These are phyloP conservation scores for Zosterops pallidus DNA, from an alignment of 2,113 vertebrate species.

Conservation along the genomic window DNA sequence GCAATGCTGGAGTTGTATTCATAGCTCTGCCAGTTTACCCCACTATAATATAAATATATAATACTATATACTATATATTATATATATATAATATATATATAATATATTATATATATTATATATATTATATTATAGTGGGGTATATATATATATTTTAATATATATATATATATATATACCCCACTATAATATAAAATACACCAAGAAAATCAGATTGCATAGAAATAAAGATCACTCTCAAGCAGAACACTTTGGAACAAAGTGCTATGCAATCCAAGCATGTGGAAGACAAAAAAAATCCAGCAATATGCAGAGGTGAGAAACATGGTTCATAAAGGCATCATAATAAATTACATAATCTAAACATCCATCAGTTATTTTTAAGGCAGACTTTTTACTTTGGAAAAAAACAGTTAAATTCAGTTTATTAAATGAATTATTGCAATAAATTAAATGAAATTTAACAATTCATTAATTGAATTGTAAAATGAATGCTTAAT, in stretches of 20 bases:
- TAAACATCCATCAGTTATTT: neutral
- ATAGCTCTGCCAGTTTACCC: neutral
- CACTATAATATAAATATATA: no score
- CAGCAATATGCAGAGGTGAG: neutral
- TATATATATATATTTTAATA: no score
- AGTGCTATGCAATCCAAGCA: neutral
- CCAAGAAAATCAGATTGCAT: neutral
- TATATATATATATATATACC: neutral
- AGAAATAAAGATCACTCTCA: neutral
- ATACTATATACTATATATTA: no score
- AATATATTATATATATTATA: no score
- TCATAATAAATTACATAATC: neutral
- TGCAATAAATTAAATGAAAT: neutral
- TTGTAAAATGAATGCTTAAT: neutral
- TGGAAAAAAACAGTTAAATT: neutral
- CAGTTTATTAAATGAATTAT: neutral
- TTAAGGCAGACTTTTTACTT: neutral
- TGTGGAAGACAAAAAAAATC: neutral
- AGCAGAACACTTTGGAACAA: neutral
- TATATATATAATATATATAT: no score
- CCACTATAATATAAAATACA: neutral
- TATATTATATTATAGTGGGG: no score
- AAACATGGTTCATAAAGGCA: neutral
- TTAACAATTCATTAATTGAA: neutral
- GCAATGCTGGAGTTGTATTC: neutral